Evolutionary conservation across 2,113 vertebrate species (phyloP).

Genomic region (Hemibagrus wyckioides): DNA sequence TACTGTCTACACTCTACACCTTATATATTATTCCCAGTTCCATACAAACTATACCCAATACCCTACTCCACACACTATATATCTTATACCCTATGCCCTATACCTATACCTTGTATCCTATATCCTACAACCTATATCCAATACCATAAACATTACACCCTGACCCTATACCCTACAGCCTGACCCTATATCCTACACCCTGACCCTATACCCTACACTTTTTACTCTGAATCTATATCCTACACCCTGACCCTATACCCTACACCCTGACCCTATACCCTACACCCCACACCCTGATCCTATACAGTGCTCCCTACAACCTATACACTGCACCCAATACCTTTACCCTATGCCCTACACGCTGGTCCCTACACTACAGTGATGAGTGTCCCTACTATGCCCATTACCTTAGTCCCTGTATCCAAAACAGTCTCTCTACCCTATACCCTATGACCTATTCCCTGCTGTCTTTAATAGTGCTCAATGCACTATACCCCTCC

Average conservation of each 20-base stretch:
- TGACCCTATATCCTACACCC: too few relatives aligned
- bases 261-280: neutral
- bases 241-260: neutral
- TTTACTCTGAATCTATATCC: neutral
- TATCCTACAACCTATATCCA: neutral
- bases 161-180: neutral
- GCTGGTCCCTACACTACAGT: too few relatives aligned
- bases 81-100: neutral
- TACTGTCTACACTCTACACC: too few relatives aligned
- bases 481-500: too few relatives aligned
- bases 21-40: too few relatives aligned
- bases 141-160: too few relatives aligned
- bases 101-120: neutral
- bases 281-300: neutral
- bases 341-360: neutral
- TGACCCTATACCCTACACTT: neutral
- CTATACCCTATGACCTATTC: neutral
- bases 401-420: too few relatives aligned
- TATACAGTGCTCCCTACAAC: neutral
- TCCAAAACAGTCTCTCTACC: too few relatives aligned
- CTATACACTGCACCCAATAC: neutral
- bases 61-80: too few relatives aligned
- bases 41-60: too few relatives aligned
- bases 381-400: too few relatives aligned
- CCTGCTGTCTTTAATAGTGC: too few relatives aligned